These are phyloP conservation scores for Carlito syrichta DNA, from an alignment of 2,113 vertebrate species.

Conservation along the genomic window DNA sequence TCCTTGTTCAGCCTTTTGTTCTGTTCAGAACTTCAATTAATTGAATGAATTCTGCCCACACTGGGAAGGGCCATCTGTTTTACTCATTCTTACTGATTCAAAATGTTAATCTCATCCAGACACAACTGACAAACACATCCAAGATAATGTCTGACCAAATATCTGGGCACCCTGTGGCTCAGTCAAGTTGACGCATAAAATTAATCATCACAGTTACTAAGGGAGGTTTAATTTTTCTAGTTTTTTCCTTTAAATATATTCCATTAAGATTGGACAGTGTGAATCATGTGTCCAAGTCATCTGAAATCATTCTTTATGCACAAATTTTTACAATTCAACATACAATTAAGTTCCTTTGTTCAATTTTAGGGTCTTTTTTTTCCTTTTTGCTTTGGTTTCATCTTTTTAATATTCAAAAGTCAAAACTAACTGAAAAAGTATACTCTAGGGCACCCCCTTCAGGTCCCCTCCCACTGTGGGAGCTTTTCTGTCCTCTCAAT, in stretches of 20 bases:
- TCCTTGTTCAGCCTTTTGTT: not conserved
- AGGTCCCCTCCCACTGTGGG: too few relatives aligned
- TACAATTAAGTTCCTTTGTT: not conserved
- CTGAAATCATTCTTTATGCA: not conserved
- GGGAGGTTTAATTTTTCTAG: not conserved
- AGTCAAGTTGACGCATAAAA: not conserved
- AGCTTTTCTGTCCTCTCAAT: too few relatives aligned
- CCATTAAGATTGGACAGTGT: not conserved
- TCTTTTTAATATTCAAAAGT: not conserved
- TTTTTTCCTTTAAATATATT: not conserved
- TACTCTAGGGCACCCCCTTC: too few relatives aligned
- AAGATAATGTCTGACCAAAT: not conserved
- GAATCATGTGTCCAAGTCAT: not conserved
- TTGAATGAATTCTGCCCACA: not conserved
- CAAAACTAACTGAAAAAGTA: not conserved
- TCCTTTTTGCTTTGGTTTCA: not conserved
- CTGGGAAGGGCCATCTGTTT: not conserved
- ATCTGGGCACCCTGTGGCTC: not conserved
- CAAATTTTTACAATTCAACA: not conserved
- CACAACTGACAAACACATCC: not conserved
- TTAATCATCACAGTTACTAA: not conserved
- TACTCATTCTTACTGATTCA: not conserved
- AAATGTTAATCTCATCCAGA: not conserved
- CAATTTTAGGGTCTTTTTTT: not conserved
- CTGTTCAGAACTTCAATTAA: not conserved